Percentiles rank a stretch among this genome's conserved stretches.
Conservation (phyloP, 2,888 invertebrate genomes). For the Pammene aurita region DNA sequence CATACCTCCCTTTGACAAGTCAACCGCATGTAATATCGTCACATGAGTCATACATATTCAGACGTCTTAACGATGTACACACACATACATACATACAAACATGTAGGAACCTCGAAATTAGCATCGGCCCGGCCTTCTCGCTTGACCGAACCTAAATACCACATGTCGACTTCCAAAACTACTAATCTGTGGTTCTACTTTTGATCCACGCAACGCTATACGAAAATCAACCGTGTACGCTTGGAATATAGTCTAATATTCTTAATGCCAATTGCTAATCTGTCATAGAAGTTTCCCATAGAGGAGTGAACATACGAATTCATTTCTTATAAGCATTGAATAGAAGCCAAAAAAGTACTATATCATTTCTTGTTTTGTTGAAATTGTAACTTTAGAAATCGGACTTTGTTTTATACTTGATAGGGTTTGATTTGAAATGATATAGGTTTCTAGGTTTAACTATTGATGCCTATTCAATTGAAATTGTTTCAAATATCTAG, state of each 20-base stretch:
- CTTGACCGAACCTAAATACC: constrained; percentile 33
- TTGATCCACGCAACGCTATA: neutral
- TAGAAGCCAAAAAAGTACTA: neutral
- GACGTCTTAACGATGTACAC: neutral
- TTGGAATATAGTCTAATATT: neutral
- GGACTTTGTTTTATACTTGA: neutral
- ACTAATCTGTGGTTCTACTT: constrained; percentile 31
- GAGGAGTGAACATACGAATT: neutral
- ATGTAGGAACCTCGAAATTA: constrained; percentile 37
- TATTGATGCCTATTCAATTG: constrained; percentile 19
- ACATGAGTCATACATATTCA: constrained; percentile 20
- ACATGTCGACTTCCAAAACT: constrained; percentile 38
- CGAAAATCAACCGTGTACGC: neutral
- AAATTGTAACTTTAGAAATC: neutral
- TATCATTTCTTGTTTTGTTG: neutral
- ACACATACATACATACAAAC: neutral
- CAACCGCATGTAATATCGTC: constrained; percentile 21
- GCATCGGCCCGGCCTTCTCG: constrained; percentile 31
- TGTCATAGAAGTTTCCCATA: constrained; percentile 18
- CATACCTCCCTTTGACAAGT: constrained; percentile 11
- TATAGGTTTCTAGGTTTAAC: constrained; percentile 8
- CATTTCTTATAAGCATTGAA: neutral
- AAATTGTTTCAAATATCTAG: constrained; percentile 25
- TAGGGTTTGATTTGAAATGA: neutral
- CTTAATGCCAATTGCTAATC: constrained; percentile 1